phyloP scores from a whole-genome alignment of 2,797 vertebrate species.

The Acanthis flammea region DNA sequence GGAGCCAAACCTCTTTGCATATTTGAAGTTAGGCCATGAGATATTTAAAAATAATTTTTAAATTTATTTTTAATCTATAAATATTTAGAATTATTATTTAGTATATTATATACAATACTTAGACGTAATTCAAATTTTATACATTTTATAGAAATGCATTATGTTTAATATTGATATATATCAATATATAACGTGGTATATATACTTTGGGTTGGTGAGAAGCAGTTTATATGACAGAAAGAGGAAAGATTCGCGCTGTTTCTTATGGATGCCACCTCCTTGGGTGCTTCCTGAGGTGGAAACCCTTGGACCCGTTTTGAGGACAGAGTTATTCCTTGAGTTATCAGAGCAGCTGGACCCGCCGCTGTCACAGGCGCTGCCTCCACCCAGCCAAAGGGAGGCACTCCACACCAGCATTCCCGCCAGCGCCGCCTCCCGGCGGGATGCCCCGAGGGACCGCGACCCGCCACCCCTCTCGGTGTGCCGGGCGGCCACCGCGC shows the following conservation, averaged over 20 bases:
- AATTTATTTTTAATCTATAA: too few species aligned
- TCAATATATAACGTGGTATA: neutral
- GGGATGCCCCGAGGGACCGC: fast-evolving
- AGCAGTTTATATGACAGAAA: fast-evolving
- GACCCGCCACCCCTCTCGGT: too few species aligned
- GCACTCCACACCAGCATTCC: too few species aligned
- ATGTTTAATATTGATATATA: neutral
- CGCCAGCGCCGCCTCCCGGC: too few species aligned
- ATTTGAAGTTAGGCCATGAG: fast-evolving
- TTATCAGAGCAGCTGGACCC: fast-evolving
- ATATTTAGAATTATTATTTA: neutral
- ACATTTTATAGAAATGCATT: neutral
- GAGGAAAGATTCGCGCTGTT: fast-evolving
- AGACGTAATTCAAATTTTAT: neutral
- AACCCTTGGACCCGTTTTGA: fast-evolving
- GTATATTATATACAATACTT: neutral
- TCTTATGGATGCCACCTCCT: fast-evolving
- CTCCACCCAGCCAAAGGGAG: neutral
- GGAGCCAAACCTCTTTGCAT: neutral
- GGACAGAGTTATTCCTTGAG: fast-evolving
- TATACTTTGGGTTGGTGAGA: fast-evolving
- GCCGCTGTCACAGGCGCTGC: fast-evolving
- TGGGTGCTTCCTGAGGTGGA: fast-evolving
- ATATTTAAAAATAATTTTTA: fast-evolving
- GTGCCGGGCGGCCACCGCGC: neutral